phyloP scores from a whole-genome alignment of 1,140 invertebrate genomes.

The Polypedilum pembai region DNA sequence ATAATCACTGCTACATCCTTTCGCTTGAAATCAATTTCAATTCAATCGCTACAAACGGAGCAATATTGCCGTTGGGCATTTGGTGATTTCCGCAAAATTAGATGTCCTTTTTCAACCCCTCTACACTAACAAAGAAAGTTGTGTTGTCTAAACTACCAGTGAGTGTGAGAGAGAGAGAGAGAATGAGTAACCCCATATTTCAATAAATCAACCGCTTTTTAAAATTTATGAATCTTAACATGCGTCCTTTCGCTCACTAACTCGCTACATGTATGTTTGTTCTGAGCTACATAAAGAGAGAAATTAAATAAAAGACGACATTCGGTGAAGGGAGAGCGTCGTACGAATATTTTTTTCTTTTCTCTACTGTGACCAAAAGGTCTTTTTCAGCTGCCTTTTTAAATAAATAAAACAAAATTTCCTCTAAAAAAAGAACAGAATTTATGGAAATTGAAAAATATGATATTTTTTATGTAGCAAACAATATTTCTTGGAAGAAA shows the following conservation, averaged over 20 bases:
- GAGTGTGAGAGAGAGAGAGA: background rate
- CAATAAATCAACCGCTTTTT: slow-evolving; percentile 28
- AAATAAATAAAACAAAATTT: slow-evolving; percentile 24
- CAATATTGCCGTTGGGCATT: slow-evolving; percentile 10
- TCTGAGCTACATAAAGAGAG: background rate
- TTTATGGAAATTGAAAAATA: slow-evolving; percentile 29
- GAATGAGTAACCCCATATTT: background rate
- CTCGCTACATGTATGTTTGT: background rate
- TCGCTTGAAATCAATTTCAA: slow-evolving; percentile 9
- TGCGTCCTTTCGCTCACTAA: background rate
- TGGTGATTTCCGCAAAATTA: slow-evolving; percentile 27
- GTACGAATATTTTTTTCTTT: no score
- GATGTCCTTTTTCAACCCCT: slow-evolving; percentile 25
- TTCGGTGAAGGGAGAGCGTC: background rate
- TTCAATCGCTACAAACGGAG: background rate
- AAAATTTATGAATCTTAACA: slow-evolving; percentile 27
- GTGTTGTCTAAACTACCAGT: background rate
- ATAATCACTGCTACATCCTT: background rate
- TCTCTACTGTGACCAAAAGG: slow-evolving; percentile 1
- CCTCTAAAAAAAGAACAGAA: background rate
- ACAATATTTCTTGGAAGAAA: background rate
- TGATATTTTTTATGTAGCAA: slow-evolving; percentile 15
- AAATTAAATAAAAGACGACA: background rate
- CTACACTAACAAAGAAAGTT: background rate
- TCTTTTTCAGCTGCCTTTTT: slow-evolving; percentile 6